Evolutionary conservation across 2,888 invertebrate genomes (phyloP).

Genomic region (Actias luna): DNA sequence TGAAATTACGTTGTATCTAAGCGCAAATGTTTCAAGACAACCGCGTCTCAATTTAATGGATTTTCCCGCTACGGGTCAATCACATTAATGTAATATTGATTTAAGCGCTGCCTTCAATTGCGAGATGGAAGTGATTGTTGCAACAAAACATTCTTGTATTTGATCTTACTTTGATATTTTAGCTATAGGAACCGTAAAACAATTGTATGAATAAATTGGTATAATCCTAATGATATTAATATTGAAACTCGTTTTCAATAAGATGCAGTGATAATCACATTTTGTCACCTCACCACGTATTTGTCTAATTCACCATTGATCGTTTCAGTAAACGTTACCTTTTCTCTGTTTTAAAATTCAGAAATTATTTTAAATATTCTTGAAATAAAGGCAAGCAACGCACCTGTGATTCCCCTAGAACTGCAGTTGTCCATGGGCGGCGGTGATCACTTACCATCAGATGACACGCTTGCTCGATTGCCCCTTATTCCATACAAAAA

Average conservation of each 20-base stretch:
- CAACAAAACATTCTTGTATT: not conserved
- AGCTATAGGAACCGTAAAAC: not conserved
- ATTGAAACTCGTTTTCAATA: not conserved
- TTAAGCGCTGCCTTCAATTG: constrained; percentile 15
- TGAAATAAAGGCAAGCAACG: too few species aligned
- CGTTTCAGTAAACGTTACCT: too few species aligned
- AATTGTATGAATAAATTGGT: not conserved
- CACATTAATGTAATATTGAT: constrained; percentile 28
- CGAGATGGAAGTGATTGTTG: not conserved
- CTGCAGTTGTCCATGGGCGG: too few species aligned
- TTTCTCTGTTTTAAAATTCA: too few species aligned
- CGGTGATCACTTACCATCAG: too few species aligned
- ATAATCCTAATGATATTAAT: not conserved
- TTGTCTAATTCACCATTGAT: too few species aligned
- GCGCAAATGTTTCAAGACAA: constrained; percentile 29
- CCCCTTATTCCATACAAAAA: too few species aligned
- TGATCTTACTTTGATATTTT: not conserved
- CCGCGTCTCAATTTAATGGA: constrained; percentile 27
- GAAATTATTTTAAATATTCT: too few species aligned
- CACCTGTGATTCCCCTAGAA: too few species aligned
- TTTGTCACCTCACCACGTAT: too few species aligned
- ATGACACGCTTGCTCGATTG: too few species aligned
- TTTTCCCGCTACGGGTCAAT: constrained; percentile 23
- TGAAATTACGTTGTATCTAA: constrained; percentile 42
- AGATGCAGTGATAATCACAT: not conserved